Percentiles rank a stretch among this genome's conserved stretches.
phyloP scores from a whole-genome alignment of 2,797 vertebrate genomes.

The Semaprochilodus insignis region DNA sequence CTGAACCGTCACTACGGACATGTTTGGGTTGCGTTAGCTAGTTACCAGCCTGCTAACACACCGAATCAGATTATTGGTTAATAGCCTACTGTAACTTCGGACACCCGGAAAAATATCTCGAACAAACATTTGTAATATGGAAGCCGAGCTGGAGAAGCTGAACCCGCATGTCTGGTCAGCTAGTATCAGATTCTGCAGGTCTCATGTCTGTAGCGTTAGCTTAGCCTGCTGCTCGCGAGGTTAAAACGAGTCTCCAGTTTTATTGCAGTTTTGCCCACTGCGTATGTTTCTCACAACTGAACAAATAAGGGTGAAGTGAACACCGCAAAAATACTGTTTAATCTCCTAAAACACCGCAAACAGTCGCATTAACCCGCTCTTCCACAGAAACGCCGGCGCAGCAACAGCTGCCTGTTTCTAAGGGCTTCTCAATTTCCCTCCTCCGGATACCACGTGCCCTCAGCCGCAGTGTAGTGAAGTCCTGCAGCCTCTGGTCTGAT shows the following conservation, averaged over 20 bases:
- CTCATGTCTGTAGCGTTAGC: background rate
- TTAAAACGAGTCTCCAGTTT: background rate
- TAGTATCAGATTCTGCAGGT: background rate
- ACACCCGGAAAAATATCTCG: background rate
- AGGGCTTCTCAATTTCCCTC: background rate
- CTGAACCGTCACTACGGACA: slow-evolving; percentile 93
- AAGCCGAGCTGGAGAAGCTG: background rate
- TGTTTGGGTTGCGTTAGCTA: slow-evolving; percentile 55
- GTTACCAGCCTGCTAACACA: background rate
- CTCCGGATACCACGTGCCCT: background rate
- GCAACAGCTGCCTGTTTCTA: too few species aligned
- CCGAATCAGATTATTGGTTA: background rate
- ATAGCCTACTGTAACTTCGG: background rate
- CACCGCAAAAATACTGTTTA: too few species aligned
- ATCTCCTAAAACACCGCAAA: too few species aligned
- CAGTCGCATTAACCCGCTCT: too few species aligned
- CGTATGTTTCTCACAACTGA: too few species aligned
- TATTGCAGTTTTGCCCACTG: too few species aligned
- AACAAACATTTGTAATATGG: background rate
- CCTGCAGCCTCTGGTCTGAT: too few species aligned
- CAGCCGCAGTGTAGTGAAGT: too few species aligned
- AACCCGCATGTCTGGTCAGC: too few species aligned
- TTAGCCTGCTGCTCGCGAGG: background rate
- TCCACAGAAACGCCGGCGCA: too few species aligned
- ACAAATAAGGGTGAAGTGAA: too few species aligned